phyloP scores from a whole-genome alignment of 37 sponge, comb jelly and placozoan species.

The Dysidea cf. avara region DNA sequence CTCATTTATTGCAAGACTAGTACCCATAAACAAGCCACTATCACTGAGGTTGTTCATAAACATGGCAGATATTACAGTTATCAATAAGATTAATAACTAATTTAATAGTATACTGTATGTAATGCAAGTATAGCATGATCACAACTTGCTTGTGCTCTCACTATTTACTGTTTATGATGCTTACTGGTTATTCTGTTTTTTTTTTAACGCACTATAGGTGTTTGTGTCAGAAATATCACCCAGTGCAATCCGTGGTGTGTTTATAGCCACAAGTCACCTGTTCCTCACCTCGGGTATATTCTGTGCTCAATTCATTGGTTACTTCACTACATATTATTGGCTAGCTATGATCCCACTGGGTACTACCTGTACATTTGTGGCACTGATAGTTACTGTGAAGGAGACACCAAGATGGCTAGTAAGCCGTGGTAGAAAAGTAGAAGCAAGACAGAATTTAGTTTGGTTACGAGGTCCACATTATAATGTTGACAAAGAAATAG shows the following conservation, averaged over 20 bases:
- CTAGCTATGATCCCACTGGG: slow-evolving; percentile 46
- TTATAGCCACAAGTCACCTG: slow-evolving; percentile 74
- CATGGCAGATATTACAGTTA: no score
- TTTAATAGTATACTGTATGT: no score
- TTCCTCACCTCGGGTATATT: slow-evolving; percentile 73
- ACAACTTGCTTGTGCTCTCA: no score
- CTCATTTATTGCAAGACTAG: no score
- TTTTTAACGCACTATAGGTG: slow-evolving; percentile 66
- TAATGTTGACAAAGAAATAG: slow-evolving; percentile 34
- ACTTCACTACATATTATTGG: slow-evolving; percentile 23
- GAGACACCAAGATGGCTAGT: slow-evolving; percentile 83
- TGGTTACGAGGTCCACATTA: slow-evolving; percentile 44
- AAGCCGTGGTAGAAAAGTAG: neutral
- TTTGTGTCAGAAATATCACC: slow-evolving; percentile 76
- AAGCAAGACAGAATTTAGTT: slow-evolving; percentile 10
- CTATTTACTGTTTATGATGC: no score
- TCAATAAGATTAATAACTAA: no score
- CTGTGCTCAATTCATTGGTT: slow-evolving; percentile 47
- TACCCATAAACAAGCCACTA: no score
- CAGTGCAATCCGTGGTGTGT: slow-evolving; percentile 47
- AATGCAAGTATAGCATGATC: no score
- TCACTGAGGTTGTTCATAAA: no score
- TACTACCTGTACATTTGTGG: slow-evolving; percentile 36
- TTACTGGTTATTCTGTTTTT: no score
- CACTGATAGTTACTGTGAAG: slow-evolving; percentile 50